A percentile compares a stretch with the other conserved stretches of the same genome.
Evolutionary conservation across 2,888 invertebrate genomes (phyloP).

Genomic region (Tenthredo mesomela): DNA sequence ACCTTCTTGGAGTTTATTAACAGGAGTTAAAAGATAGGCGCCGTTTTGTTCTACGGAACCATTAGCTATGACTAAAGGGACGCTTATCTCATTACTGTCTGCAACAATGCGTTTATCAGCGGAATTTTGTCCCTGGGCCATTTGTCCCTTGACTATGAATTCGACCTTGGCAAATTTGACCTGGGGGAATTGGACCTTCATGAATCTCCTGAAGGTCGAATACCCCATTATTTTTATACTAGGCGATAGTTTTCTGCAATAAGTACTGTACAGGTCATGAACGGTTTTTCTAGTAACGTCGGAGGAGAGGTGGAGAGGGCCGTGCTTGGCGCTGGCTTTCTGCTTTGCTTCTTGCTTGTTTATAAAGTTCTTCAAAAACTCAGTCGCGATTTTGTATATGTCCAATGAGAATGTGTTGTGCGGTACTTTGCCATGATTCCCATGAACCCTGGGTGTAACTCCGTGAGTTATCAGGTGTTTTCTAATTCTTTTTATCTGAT

Average conservation of each 20-base stretch:
- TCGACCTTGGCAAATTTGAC: conserved; percentile 85
- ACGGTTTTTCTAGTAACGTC: conserved; percentile 85
- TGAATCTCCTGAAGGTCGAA: conserved; percentile 89
- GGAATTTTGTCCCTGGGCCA: conserved; percentile 48
- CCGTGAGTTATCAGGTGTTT: conserved; percentile 90
- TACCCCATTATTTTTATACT: conserved; percentile 89
- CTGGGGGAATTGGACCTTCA: conserved; percentile 90
- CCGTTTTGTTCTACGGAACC: conserved; percentile 62
- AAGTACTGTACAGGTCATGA: conserved; percentile 87
- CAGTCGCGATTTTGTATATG: conserved; percentile 88
- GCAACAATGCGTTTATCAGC: conserved; percentile 53
- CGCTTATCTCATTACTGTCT: conserved; percentile 60
- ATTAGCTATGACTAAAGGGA: conserved; percentile 69
- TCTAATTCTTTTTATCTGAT: conserved; percentile 87
- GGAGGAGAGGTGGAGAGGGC: conserved; percentile 80
- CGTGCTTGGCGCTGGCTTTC: conserved; percentile 80
- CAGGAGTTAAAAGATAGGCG: conserved; percentile 69
- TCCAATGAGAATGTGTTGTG: conserved; percentile 90
- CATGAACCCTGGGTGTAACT: conserved; percentile 88
- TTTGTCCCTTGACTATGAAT: conserved; percentile 65
- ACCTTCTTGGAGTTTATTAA: conserved; percentile 66
- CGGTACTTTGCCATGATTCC: conserved; percentile 89
- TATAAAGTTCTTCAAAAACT: conserved; percentile 87
- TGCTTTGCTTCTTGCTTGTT: conserved; percentile 82
- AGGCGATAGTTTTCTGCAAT: conserved; percentile 85